Percentiles rank a stretch among this genome's conserved stretches.
Evolutionary conservation across 2,797 vertebrate genomes (phyloP).

Genomic region (Sebastes umbrosus): DNA sequence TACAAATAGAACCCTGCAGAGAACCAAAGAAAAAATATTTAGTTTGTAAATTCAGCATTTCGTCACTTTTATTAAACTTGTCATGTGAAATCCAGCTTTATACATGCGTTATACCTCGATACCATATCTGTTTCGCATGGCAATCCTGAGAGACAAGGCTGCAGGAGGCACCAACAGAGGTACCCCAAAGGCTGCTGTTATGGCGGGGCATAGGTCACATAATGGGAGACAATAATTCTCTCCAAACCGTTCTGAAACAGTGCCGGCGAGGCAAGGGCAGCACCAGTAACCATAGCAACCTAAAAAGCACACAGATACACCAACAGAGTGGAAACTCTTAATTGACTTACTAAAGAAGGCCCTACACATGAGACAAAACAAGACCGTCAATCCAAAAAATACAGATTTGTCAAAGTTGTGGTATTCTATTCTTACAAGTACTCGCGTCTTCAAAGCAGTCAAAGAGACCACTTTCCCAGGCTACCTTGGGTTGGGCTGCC

Average conservation of each 20-base stretch:
- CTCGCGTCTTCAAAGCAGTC: conserved; percentile 47
- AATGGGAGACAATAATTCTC: conserved; percentile 56
- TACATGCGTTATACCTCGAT: conserved; percentile 45
- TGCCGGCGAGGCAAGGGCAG: conserved; percentile 64
- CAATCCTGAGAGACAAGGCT: conserved; percentile 12
- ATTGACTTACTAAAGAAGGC: background rate
- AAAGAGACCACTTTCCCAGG: conserved; percentile 33
- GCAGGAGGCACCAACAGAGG: conserved; percentile 53
- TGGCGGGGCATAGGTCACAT: conserved; percentile 37
- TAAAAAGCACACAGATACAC: background rate
- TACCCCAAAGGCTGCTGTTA: background rate
- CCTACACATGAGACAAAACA: background rate
- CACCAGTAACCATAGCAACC: conserved; percentile 73
- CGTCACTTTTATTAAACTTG: background rate
- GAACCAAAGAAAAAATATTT: background rate
- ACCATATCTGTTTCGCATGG: conserved; percentile 42
- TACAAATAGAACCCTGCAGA: conserved; percentile 68
- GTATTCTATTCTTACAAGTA: conserved; percentile 39
- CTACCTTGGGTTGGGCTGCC: background rate
- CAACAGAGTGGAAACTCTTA: background rate
- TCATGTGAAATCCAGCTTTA: background rate
- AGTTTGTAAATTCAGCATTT: background rate
- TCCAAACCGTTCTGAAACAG: conserved; percentile 43
- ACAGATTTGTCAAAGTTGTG: background rate
- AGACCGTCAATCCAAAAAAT: background rate